Base-by-base conservation (phyloP, 2,113 vertebrate species). In the Prionailurus bengalensis region DNA sequence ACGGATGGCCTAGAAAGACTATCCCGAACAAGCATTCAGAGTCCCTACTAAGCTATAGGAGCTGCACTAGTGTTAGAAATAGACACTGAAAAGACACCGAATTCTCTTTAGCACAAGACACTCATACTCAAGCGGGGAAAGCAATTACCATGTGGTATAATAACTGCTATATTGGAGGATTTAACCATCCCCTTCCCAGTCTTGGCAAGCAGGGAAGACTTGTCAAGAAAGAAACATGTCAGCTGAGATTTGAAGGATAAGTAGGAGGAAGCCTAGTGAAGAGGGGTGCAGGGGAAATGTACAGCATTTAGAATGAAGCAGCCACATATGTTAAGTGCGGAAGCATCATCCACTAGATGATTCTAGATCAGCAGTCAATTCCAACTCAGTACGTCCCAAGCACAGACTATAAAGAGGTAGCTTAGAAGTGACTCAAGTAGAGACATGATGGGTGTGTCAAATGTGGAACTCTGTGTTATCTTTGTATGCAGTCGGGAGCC, bases 211-310 rank as follows among this genome's bases (percentile, higher is more conserved):
- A 95, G 13, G 58, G 25, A 86, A 78, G 21, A 17, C 25, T 91
- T 86, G 89, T 92, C 90, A 89, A 89, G 45, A 80, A 91, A 92
- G 48, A 39, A 55, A 79, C 5, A 84, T 45, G 63, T 87, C 65
- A 48, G 55, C 68, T 66, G 42, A 89, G 9, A 61, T 63, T 78
- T 58, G 36, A 94, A 90, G 65, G 13, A 12, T 70, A 70, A 83
- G 33, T 15, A 78, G 42, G 27, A 51, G 45, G 3, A 82, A 81
- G 86, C 9, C 7, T 63, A 51, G 5, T 6, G 25, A 71, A 80
- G 55, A 82, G 36, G 3, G 8, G 3, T 21, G 16, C 45, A 91
- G 7, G n/a, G 39, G 42, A 36, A 39, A 13, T 33, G 42, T 3
- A n/a, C 27, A 63, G 12, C 3, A 3, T 48, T 92, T 48, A 39